Base-by-base conservation (phyloP, 92 coral and sea anemone genomes). In the Epizoanthus fatuus region DNA sequence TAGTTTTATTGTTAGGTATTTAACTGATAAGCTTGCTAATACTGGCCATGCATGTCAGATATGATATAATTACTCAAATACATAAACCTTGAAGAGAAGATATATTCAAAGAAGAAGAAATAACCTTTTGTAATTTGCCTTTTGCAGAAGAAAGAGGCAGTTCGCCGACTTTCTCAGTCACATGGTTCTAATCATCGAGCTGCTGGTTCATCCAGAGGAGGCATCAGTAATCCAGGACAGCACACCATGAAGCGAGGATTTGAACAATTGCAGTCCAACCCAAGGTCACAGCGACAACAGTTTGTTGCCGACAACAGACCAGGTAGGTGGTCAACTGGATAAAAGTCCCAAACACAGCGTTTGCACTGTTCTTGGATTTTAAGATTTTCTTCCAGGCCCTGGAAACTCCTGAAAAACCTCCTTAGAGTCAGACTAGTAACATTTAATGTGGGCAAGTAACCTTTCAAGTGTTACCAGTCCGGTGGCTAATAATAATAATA, bases 101-200 rank as follows among this genome's bases (percentile, higher is more conserved):
- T 29, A 49, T 9, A 11, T 12, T 49, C 12, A 12, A 49, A 49
- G 53, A 74, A 49, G 35, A 29, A 29, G 35, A 29, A 29, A 29
- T 29, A 29, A 29, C 35, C 35, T 29, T 29, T 29, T 29, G 35
- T 2, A 29, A 29, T 29, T 29, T 12, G 15, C 3, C 66, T 80
- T 67, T 16, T 63, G 25, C 44, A 95, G 98, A 95, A 93, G 60
- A 91, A 90, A 74, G 96, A 95, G 69, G 98, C 98, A 42, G 91
- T 95, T 1, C 91, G 97, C 4, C 88, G 98, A 72, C 88, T 95
- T 25, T 95, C 98, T 3, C 98, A 95, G 57, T 56, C 81, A 16
- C 69, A 66, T 40, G 53, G 81, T 4, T 38, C 68, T 64, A 94
- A 17, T 79, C 86, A n/a, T 73, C 79, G 32, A 49, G 81, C 14